A percentile compares a stretch with the other conserved stretches of the same genome.
phyloP scores from a whole-genome alignment of 2,797 vertebrate species.

The Nyctalus aviator region DNA sequence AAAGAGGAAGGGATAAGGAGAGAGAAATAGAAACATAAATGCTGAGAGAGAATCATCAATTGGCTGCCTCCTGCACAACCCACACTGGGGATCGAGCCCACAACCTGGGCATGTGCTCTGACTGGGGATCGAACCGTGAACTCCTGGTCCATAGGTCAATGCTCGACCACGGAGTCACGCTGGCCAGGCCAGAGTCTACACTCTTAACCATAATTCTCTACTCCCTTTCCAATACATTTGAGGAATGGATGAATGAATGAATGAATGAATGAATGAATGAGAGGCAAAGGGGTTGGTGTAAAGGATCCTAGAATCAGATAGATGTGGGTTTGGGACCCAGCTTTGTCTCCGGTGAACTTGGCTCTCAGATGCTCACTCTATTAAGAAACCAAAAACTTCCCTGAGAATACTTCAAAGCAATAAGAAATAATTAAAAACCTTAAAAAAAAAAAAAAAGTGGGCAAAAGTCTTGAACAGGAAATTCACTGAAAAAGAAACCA shows the following conservation, averaged over 20 bases:
- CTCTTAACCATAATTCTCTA: not conserved
- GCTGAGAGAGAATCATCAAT: too few relatives aligned
- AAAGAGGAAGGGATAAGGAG: too few relatives aligned
- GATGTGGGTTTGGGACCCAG: not conserved
- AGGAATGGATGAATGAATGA: not conserved
- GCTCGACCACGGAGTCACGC: not conserved
- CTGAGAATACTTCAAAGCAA: slow-evolving; percentile 19
- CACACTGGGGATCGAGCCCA: too few relatives aligned
- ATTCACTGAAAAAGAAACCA: slow-evolving; percentile 34
- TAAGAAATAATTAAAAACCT: not conserved
- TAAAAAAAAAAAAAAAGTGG: not conserved
- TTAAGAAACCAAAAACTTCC: not conserved
- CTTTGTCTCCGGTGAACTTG: not conserved
- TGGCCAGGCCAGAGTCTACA: not conserved
- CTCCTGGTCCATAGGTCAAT: not conserved
- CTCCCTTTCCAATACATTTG: not conserved
- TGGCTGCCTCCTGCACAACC: too few relatives aligned
- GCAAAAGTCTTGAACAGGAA: not conserved
- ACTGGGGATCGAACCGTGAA: too few relatives aligned
- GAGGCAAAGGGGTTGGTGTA: not conserved
- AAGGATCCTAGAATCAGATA: not conserved
- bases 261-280: not conserved
- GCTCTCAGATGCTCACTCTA: not conserved
- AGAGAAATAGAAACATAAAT: too few relatives aligned
- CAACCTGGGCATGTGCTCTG: too few relatives aligned